phyloP scores from a whole-genome alignment of 1,140 invertebrate genomes.

The Sipha flava region DNA sequence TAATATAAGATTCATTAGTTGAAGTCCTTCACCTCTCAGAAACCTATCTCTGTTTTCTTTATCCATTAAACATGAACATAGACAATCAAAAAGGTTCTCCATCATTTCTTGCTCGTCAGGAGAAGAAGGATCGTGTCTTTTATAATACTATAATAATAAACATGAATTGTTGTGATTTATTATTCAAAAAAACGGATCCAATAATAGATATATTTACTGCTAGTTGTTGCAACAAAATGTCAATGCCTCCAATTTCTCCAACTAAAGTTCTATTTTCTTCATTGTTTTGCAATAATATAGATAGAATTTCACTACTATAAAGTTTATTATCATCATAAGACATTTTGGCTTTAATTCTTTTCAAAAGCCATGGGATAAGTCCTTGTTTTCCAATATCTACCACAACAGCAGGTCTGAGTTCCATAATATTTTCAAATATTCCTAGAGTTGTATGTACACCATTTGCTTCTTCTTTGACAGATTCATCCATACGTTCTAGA shows the following conservation, averaged over 20 bases:
- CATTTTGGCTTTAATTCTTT: conserved; percentile 73
- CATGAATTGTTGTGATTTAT: too few species aligned
- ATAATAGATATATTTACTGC: conserved; percentile 55
- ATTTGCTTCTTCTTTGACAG: conserved; percentile 87
- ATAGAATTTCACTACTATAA: conserved; percentile 91
- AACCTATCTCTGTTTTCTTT: conserved; percentile 83
- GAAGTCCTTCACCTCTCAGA: conserved; percentile 86
- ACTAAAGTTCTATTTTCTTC: conserved; percentile 72
- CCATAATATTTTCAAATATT: conserved; percentile 86
- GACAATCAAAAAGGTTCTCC: conserved; percentile 95
- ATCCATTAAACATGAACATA: conserved; percentile 88
- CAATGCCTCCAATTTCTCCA: conserved; percentile 91
- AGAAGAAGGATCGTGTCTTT: conserved; percentile 82
- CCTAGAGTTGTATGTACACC: conserved; percentile 91
- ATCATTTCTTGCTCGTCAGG: conserved; percentile 95
- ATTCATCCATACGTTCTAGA: conserved; percentile 86
- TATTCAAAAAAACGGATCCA: neutral
- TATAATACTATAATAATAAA: conserved; percentile 84
- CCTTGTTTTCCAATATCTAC: conserved; percentile 79
- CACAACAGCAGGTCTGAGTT: conserved; percentile 77
- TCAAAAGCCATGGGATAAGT: conserved; percentile 83
- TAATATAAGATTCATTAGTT: conserved; percentile 95
- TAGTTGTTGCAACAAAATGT: conserved; percentile 88
- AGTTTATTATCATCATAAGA: conserved; percentile 95
- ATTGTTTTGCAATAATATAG: conserved; percentile 87